Evolutionary conservation across 2,888 invertebrate species (phyloP), one percentile per base, ranked within the genome.

Genomic region (Lycia hirtaria): DNA sequence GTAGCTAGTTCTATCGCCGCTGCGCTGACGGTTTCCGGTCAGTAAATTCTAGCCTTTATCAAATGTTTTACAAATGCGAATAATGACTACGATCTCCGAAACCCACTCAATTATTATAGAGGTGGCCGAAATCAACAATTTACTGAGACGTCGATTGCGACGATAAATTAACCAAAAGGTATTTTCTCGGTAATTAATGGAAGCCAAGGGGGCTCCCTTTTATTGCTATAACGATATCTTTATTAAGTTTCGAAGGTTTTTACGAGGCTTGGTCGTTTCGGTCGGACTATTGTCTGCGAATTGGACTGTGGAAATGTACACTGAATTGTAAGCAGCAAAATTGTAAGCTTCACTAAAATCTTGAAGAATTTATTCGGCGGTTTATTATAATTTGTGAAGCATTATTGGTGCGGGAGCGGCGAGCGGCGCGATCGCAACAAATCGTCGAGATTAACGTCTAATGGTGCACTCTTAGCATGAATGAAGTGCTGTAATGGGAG

Each of bases 171-270:
- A 72, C 72, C 71, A 68, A 76, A 75, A 81, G 76, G 75, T 81
- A 82, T 81, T 83, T 83, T 79, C 78, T 76, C 67, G 61, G 77
- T 78, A 83, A 86, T 83, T 84, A 87, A 85, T 83, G 79, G 76
- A 66, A 65, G 72, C 65, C 65, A 75, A 73, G 74, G 72, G 76
- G 75, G 74, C 52, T 60, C 75, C 69, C 73, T 81, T 86, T 85
- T 84, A 83, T 84, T 83, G 79, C 80, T 75, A 72, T 77, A 81
- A 83, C 75, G 81, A 83, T 81, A 81, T 80, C 81, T 87, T 84
- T 81, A 87, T 85, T 80, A 77, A 74, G 75, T 78, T 85, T 78
- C 75, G 69, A 76, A 78, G 74, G 75, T 75, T 80, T 60, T 76
- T 73, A 78, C 67, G 67, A 73, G 63, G 61, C 52, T 64, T 61